Base-by-base conservation (phyloP, 2,888 invertebrate species). In the Dryobota labecula region DNA sequence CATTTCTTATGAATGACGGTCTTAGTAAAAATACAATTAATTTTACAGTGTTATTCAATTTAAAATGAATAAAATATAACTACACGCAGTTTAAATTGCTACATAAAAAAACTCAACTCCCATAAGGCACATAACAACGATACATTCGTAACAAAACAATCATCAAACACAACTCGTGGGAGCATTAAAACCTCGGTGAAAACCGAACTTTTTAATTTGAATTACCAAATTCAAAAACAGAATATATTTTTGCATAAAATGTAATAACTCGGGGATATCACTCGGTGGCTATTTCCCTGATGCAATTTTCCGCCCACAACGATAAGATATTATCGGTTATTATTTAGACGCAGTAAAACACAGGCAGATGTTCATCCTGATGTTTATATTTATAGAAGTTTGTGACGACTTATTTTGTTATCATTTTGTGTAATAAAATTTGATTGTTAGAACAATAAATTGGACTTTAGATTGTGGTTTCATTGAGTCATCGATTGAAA, bases 271-370 rank as follows among this genome's bases (percentile, higher is more conserved):
- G 20, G 63, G 62, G 61, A 73, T 80, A 78, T 78, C 65, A 33
- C 58, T 64, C 62, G 53, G 63, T 70, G 53, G 73, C 70, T 75
- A 84, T 84, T 84, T 83, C 76, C 83, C 89, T 92, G 92, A 92
- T 92, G 92, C 91, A 93, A 93, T 88, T 88, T 86, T 78, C 76
- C 77, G 77, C 71, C 79, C 82, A 75, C 78, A 78, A 79, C 79
- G 86, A 84, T 86, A 88, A 71, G 49, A 62, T 71, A 70, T 20
- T 78, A 73, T 88, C 86, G 67, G 82, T 76, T 80, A 82, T 84
- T 78, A 83, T 86, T 86, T 83, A 86, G 82, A 81, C 85, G 79
- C 78, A 87, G 62, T 84, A 83, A 73, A 80, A 75, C 54, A 80
- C 81, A 86, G 77, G 82, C 84, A 86, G 83, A 84, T 84, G 84